Percentiles rank a stretch among this genome's conserved stretches.
These are phyloP conservation scores for Zoanthus sansibaricus DNA, from an alignment of 92 coral and sea anemone genomes.

Conservation along the genomic window DNA sequence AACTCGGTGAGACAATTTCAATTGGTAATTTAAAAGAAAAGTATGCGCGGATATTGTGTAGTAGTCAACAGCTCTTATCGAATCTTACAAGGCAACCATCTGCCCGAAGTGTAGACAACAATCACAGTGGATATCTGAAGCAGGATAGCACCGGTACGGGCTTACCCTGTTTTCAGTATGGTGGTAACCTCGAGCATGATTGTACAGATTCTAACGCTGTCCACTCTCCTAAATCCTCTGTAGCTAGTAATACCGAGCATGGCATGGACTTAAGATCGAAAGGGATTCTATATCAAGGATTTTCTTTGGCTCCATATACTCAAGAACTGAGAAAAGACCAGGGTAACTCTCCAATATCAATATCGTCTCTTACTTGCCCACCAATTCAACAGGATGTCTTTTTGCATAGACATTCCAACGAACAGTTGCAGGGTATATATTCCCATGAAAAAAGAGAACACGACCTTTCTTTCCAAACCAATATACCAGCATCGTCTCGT, in stretches of 20 bases:
- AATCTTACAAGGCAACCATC: not conserved
- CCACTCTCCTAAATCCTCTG: not conserved
- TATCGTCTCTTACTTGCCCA: not conserved
- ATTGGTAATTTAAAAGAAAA: slow-evolving; percentile 13
- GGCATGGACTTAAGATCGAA: not conserved
- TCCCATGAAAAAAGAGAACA: not conserved
- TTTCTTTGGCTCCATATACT: not conserved
- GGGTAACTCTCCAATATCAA: not conserved
- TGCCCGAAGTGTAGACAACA: not conserved
- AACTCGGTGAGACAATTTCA: slow-evolving; percentile 30
- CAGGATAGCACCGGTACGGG: not conserved
- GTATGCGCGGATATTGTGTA: slow-evolving; percentile 12
- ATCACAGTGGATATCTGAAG: not conserved
- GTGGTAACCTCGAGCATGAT: not conserved
- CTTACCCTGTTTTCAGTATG: not conserved
- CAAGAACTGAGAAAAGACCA: not conserved
- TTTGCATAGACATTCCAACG: not conserved
- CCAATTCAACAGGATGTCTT: not conserved
- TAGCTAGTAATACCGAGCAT: not conserved
- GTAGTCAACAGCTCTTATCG: slow-evolving; percentile 1
- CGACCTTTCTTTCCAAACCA: not conserved
- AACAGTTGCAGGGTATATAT: not conserved
- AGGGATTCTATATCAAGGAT: not conserved
- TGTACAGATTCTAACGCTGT: not conserved
- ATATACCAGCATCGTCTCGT: not conserved